phyloP scores from a whole-genome alignment of 2,113 vertebrate species.

The Sphaerodactylus townsendi region DNA sequence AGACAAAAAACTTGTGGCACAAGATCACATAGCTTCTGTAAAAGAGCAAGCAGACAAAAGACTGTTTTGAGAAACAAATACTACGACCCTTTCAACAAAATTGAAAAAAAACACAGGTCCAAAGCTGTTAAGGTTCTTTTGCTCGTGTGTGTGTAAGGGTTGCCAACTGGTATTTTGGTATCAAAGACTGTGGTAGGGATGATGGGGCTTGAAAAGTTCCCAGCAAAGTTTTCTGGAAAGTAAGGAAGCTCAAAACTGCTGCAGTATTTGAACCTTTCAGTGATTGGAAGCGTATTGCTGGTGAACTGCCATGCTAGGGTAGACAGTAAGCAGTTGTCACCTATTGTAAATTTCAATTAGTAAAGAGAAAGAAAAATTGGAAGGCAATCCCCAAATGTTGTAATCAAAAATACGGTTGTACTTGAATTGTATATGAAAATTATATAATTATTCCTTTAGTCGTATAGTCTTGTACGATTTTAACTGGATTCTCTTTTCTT shows the following conservation, averaged over 20 bases:
- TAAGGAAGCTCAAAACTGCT: background rate
- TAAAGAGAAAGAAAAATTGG: background rate
- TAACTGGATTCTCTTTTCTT: background rate
- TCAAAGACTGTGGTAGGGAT: background rate
- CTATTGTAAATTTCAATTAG: background rate
- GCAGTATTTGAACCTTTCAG: too few relatives aligned
- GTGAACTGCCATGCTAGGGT: background rate
- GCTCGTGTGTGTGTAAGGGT: background rate
- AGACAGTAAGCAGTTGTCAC: background rate
- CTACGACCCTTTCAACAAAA: background rate
- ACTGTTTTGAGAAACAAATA: background rate
- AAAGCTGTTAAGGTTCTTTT: background rate
- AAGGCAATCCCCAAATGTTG: background rate
- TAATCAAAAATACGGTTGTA: background rate
- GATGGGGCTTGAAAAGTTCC: background rate
- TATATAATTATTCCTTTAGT: background rate
- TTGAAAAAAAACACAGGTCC: background rate
- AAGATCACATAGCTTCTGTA: background rate
- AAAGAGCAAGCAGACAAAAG: background rate
- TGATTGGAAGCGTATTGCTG: background rate
- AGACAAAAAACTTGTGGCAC: background rate
- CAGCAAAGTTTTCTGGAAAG: background rate
- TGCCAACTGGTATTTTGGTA: background rate
- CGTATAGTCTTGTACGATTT: background rate
- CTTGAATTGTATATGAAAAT: background rate